Conservation (phyloP, 64 coral and sea anemone species). For the Pachyseris speciosa region DNA sequence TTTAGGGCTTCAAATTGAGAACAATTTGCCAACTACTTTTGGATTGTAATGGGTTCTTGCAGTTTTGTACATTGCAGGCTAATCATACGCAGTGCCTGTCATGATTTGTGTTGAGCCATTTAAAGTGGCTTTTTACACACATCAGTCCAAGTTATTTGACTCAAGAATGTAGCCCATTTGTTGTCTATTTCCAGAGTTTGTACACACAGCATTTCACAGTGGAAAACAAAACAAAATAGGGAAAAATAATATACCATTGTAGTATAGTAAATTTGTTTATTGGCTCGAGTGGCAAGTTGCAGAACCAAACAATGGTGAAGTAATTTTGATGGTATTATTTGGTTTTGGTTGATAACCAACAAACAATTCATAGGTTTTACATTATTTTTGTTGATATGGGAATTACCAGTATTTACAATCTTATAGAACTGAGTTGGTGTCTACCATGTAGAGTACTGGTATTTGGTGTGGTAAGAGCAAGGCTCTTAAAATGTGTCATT, state of each 20-base stretch:
- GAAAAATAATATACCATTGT: neutral
- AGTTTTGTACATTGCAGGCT: slow-evolving; percentile 11
- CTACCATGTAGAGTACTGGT: slow-evolving; percentile 25
- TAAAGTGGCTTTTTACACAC: neutral
- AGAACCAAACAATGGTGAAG: neutral
- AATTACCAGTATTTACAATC: neutral
- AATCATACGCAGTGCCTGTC: neutral
- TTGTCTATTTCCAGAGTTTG: neutral
- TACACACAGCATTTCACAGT: neutral
- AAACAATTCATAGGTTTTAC: neutral
- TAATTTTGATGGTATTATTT: slow-evolving; percentile 5
- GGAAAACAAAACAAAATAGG: neutral
- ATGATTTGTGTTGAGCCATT: slow-evolving; percentile 1
- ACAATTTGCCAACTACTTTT: neutral
- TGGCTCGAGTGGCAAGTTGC: neutral
- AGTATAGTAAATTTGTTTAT: neutral
- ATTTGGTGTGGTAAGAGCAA: neutral
- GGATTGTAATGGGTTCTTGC: neutral
- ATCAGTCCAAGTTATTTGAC: too few relatives aligned
- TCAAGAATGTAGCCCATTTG: neutral
- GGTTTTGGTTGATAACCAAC: neutral
- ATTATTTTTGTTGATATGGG: neutral
- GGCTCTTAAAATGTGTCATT: neutral
- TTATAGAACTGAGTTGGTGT: neutral
- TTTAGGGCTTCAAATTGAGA: neutral